Evolutionary conservation across 2,888 invertebrate species (phyloP), one percentile per base, ranked within the genome.

Genomic region (Neria commutata): DNA sequence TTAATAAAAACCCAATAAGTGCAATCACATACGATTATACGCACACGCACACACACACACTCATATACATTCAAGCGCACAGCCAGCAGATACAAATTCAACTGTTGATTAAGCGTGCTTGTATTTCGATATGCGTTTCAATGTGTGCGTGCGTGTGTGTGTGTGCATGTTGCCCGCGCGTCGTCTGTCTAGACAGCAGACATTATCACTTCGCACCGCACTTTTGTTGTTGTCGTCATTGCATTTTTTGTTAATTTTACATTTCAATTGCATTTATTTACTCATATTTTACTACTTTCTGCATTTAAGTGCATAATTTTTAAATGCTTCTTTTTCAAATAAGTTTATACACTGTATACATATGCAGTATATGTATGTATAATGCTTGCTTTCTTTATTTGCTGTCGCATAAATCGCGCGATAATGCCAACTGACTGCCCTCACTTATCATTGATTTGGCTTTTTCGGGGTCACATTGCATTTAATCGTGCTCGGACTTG

Each of bases 121-220:
- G 58, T 40, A 23, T 40, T 47, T 16, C 21, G 29, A n/a, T 11
- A 48, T 49, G 45, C 16, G 40, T 34, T 11, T 55, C 48, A 23
- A 16, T 42, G 56, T 42, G 10, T 40, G 14, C 33, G 40, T 53
- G 56, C 49, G 47, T 48, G 17, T 42, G 51, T 53, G 19, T 49
- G 45, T n/a, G 5, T 45, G 3, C 21, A 45, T 64, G 58, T 53
- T 60, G 66, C 50, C 46, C 46, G 58, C 56, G 64, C 56, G 46
- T 58, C n/a, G 56, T 63, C 60, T 65, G 66, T 67, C 66, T 67
- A 66, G 66, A 67, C 67, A 63, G 56, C 49, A 62, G 63, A 64
- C 65, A 62, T 64, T 65, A 67, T 67, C 63, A 60, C 62, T 63
- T 64, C 56, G 48, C 56, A 58, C 55, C 59, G 58, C 37, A 14